Evolutionary conservation across 2,888 invertebrate genomes (phyloP), one percentile per base, ranked within the genome.

Genomic region (Tanypteryx hageni): DNA sequence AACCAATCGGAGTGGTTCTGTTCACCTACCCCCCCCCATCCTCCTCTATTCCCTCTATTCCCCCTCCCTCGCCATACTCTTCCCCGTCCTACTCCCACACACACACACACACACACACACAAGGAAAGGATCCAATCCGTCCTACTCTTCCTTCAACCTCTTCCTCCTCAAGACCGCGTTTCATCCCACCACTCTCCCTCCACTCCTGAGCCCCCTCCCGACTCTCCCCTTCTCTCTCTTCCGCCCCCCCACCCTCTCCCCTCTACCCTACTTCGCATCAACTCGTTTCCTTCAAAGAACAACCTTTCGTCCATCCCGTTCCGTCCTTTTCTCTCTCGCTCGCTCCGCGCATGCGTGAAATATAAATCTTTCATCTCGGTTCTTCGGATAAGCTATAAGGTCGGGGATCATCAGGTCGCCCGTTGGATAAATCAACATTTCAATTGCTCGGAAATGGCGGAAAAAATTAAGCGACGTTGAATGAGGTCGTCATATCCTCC

Each of bases 91-190:
- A 1, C 44, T 44, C 44, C 44, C 3, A 44, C 44, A 1, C 5
- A 44, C 44, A 44, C n/a, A n/a, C n/a, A n/a, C n/a, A 68, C n/a
- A 22, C n/a, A 76, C n/a, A 22, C 64, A 27, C n/a, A 76, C 27
- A 76, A 76, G 22, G 76, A 76, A 76, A 76, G n/a, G n/a, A 76
- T 76, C 76, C 76, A 76, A 76, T 76, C 27, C 76, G 76, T 76
- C 22, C 76, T 27, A n/a, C 27, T 9, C 76, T 22, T 68, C 22
- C 22, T 22, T 68, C 68, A 18, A 9, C 22, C 68, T 22, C 68
- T 76, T 76, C 76, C 7, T n/a, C 8, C 22, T 76, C 76, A 10
- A 22, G 76, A 44, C 44, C 5, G 5, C 44, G 44, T 3, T 44
- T 44, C 44, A 44, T 44, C 44, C 44, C 44, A 44, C 44, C 44